A percentile compares a stretch with the other conserved stretches of the same genome.
Evolutionary conservation across 35 echinoderm and acorn worm species (phyloP).

Genomic region (Nesometra sesokonis): DNA sequence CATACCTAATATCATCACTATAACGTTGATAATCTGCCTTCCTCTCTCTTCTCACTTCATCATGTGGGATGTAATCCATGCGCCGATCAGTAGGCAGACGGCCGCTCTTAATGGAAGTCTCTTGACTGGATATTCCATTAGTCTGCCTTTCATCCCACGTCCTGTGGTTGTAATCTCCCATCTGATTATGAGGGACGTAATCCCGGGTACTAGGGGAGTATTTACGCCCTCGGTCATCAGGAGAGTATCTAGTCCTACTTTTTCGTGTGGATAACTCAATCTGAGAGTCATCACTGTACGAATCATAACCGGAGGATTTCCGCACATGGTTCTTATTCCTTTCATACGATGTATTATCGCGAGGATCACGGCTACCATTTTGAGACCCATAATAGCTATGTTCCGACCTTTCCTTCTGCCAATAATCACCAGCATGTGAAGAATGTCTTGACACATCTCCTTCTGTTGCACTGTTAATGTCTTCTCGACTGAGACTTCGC

Average conservation of each 20-base stretch:
- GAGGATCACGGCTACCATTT: neutral
- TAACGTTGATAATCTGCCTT: neutral
- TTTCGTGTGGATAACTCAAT: neutral
- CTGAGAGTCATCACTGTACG: neutral
- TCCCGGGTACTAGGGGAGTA: neutral
- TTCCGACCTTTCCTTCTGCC: neutral
- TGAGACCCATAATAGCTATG: neutral
- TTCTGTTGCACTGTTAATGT: neutral
- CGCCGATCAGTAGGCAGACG: neutral
- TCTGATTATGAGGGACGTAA: neutral
- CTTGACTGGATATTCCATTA: neutral
- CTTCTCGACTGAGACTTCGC: neutral
- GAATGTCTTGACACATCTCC: neutral
- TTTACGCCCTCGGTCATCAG: neutral
- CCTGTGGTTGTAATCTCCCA: neutral
- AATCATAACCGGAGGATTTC: neutral
- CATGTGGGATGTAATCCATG: neutral
- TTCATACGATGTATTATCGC: neutral
- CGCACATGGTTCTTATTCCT: neutral
- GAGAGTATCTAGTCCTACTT: neutral
- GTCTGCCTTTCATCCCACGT: neutral
- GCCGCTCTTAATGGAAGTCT: neutral
- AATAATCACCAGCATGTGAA: neutral
- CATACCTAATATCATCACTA: neutral
- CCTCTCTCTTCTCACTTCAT: neutral